These are phyloP conservation scores for Callimorpha dominula DNA, from an alignment of 2,888 invertebrate species.

Conservation along the genomic window DNA sequence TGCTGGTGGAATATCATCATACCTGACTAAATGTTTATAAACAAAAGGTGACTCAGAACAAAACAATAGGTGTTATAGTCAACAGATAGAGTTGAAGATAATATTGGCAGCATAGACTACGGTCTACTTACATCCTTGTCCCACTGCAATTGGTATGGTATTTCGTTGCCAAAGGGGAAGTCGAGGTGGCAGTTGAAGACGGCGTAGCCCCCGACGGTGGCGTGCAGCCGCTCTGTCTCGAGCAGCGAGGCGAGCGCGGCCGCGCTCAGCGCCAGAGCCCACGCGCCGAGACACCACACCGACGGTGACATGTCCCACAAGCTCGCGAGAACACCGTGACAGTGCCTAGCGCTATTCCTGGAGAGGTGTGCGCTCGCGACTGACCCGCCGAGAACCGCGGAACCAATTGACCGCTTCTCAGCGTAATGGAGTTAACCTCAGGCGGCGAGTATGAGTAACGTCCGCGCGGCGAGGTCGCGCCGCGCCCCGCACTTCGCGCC, in stretches of 20 bases:
- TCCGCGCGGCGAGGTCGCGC: slow-evolving; percentile 43
- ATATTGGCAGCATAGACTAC: neutral
- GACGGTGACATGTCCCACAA: neutral
- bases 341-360: neutral
- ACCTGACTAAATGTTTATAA: neutral
- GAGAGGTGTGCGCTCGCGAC: slow-evolving; percentile 22
- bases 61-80: neutral
- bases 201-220: slow-evolving; percentile 92
- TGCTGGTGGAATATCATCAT: too few species aligned
- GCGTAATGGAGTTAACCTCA: slow-evolving; percentile 46
- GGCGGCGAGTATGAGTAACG: slow-evolving; percentile 44
- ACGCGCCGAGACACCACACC: slow-evolving; percentile 30
- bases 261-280: slow-evolving; percentile 28
- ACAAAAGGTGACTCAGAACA: neutral
- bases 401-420: slow-evolving; percentile 49
- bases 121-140: slow-evolving; percentile 92
- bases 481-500: slow-evolving; percentile 34
- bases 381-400: slow-evolving; percentile 33
- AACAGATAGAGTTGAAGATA: neutral
- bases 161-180: slow-evolving; percentile 94
- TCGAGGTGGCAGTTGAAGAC: slow-evolving; percentile 95
- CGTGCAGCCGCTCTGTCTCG: slow-evolving; percentile 84
- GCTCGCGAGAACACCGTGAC: neutral
- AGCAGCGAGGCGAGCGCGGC: slow-evolving; percentile 67
- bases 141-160: slow-evolving; percentile 96